Evolutionary conservation across 2,113 vertebrate genomes (phyloP), one percentile per base, ranked within the genome.

Genomic region (Xiphorhynchus elegans): DNA sequence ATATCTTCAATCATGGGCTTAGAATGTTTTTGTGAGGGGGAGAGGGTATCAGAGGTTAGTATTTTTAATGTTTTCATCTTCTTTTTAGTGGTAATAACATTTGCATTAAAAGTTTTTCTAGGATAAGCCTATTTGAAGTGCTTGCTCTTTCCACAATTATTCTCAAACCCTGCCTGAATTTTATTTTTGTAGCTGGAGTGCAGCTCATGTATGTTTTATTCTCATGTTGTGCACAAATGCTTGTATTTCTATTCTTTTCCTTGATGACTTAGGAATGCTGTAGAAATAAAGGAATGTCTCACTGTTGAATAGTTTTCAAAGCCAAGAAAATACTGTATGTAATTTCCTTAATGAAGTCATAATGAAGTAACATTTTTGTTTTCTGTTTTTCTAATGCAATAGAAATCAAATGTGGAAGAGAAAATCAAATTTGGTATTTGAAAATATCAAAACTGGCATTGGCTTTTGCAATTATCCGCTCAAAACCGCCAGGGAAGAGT

Each of bases 381-480:
- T 80, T 76, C 58, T 97, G 26, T 70, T 93, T 88, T 84, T 83
- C 49, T 87, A 59, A 91, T 68, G 10, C 53, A 26, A 26, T 78
- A 98, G 97, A 87, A 67, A 95, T 86, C 59, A 90, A 93, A 95
- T 29, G 17, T 6, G 8, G 68, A 79, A 66, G 89, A 95, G 96
- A 97, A 94, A n/a, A 86, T 74, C 89, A 97, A 56, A 49, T 59
- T 13, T 98, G 98, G 94, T 95, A 97, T 75, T 77, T 98, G 76
- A 97, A 90, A 93, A 98, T 97, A 21, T 98, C 97, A 93, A 98
- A 97, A 91, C 40, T 99, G 31, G 98, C 98, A 10, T n/a, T 98
- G 87, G 99, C 99, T 6, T 94, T 99, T 96, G 98, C 98, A 11
- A 91, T 99, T 77, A 99, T 99, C 77, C 98, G 72, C 87, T 98